Percentiles rank a stretch among this genome's conserved stretches.
These are phyloP conservation scores for Lophura nycthemera DNA, from an alignment of 2,113 vertebrate genomes.

Conservation along the genomic window DNA sequence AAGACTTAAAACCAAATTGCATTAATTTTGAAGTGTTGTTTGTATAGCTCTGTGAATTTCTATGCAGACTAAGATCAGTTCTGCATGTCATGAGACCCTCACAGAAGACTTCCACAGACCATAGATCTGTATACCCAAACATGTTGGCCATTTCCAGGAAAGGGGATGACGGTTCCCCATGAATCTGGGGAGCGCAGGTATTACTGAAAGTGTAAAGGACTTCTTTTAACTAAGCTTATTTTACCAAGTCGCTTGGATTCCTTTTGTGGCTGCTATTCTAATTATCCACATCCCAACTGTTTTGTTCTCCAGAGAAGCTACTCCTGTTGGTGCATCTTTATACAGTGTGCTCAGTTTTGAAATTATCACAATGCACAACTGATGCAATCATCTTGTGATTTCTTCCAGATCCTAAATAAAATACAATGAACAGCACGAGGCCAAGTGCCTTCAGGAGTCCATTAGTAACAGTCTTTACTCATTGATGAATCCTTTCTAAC, in stretches of 20 bases:
- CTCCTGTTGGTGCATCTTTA: not conserved
- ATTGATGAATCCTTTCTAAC: slow-evolving; percentile 29
- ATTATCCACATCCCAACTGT: not conserved
- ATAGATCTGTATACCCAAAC: too few relatives aligned
- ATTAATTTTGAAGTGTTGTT: not conserved
- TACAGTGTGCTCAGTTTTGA: not conserved
- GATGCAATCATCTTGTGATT: not conserved
- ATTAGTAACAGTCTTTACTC: slow-evolving; percentile 5
- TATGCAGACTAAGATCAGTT: not conserved
- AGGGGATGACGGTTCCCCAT: not conserved
- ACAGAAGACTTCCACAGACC: not conserved
- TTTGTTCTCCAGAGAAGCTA: not conserved
- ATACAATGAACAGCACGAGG: not conserved
- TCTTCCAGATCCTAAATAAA: not conserved
- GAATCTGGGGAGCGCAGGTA: not conserved
- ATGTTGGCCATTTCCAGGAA: not conserved
- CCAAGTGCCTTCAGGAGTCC: not conserved
- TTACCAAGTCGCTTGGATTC: not conserved
- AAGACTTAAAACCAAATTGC: not conserved
- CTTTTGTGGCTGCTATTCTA: not conserved
- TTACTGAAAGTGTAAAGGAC: not conserved
- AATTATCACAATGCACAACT: not conserved
- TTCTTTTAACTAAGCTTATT: not conserved
- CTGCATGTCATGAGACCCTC: not conserved
- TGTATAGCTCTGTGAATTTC: not conserved